Base-by-base conservation (phyloP, 2,797 vertebrate species). In the Peromyscus attwateri region DNA sequence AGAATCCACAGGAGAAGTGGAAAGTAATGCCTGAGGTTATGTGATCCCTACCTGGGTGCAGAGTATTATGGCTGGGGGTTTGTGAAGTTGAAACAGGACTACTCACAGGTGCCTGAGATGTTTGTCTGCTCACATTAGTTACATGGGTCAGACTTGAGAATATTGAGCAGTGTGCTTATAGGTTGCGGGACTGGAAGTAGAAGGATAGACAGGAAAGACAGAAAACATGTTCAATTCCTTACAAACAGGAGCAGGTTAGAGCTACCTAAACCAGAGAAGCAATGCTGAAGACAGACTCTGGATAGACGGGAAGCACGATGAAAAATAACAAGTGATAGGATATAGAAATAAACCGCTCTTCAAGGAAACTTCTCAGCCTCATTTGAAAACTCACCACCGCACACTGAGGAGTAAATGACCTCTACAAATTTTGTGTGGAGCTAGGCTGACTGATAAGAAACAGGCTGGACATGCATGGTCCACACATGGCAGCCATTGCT, bases 401-500 rank as follows among this genome's bases (percentile, higher is more conserved):
- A 83, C 29, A 12, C 37, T 1, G 46, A 83, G 49, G 40, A 43
- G 40, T 40, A 14, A 40, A 60, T 82, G 55, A 40, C 25, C 34
- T 40, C 23, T 1, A 17, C 57, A 62, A 2, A 17, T 66, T 80
- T 66, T 37, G 40, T 6, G 19, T 21, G 60, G 66, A 46, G 43
- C 25, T 70, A 57, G 55, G 37, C 37, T 6, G 34, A 77, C n/a
- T 49, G 75, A 95, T 0, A 7, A 95, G 83, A 46, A 94, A 89
- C 73, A 94, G 89, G 81, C 34, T 9, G 34, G 81, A 43, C 25
- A 94, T 57, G 94, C 96, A 84, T 37, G 95, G 11, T 91, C 34
- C 37, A 82, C 73, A 77, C 96, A 96, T 0, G 57, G 88, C 92
- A 95, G 94, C 27, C 60, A 64, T 12, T 90, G 84, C 87, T 82